Conservation (phyloP, 2,888 invertebrate genomes). For the Lamellibrachia columna region DNA sequence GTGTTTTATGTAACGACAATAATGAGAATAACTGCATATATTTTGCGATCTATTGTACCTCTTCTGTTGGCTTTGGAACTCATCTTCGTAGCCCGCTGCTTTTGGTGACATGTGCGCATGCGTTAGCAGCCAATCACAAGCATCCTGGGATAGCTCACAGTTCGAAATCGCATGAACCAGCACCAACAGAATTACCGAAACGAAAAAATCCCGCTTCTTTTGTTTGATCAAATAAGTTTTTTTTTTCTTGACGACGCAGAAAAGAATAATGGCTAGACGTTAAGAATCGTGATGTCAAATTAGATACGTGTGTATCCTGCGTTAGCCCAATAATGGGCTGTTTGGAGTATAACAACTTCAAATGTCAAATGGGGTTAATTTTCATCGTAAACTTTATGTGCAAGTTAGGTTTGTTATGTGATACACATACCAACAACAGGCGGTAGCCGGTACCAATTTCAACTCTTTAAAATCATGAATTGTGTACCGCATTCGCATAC, state of each 20-base stretch:
- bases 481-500: no score
- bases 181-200: background rate
- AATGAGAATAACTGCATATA: background rate
- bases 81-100: constrained; percentile 26
- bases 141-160: constrained; percentile 4
- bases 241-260: background rate
- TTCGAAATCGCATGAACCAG: background rate
- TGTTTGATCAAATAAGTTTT: background rate
- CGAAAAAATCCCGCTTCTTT: background rate
- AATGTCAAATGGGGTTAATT: no score
- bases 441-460: no score
- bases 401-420: no score
- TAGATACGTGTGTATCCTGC: background rate
- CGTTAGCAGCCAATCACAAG: background rate
- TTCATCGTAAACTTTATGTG: no score
- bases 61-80: constrained; percentile 38
- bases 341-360: no score
- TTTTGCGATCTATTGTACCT: constrained; percentile 28
- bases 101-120: background rate
- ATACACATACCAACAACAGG: no score
- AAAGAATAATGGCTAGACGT: background rate
- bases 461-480: no score
- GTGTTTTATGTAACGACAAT: background rate
- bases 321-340: no score
- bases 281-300: background rate